A percentile compares a stretch with the other conserved stretches of the same genome.
These are phyloP conservation scores for Diadema setosum DNA, from an alignment of 35 echinoderm and acorn worm species.

Conservation along the genomic window DNA sequence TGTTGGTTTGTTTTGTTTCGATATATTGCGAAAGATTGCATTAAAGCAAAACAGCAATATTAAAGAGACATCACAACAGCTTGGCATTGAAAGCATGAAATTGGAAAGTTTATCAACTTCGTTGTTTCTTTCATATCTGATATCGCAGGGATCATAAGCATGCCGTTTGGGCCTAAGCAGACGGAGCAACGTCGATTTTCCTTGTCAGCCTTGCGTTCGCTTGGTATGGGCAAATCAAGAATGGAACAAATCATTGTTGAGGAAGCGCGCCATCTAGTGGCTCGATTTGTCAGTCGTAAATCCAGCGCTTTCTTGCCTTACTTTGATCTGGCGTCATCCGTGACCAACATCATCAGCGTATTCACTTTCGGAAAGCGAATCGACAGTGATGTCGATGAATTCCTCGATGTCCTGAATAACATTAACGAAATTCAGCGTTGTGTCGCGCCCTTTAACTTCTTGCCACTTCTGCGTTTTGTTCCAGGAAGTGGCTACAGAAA, in stretches of 20 bases:
- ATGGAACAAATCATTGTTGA: conserved; percentile 30
- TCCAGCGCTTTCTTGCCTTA: neutral
- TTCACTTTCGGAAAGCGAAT: conserved; percentile 44
- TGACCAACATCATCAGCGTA: conserved; percentile 9
- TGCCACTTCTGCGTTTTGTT: conserved; percentile 14
- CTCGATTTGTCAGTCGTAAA: neutral
- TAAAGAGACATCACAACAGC: too few species aligned
- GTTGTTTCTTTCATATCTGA: too few species aligned
- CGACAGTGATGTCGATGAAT: conserved; percentile 27
- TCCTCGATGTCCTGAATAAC: conserved; percentile 15
- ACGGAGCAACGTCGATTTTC: conserved; percentile 37
- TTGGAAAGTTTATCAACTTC: too few species aligned
- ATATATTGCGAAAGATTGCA: too few species aligned
- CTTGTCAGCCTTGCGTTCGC: neutral
- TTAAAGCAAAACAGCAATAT: too few species aligned
- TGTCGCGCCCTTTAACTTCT: conserved; percentile 10
- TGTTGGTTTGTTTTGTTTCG: too few species aligned
- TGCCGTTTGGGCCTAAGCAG: neutral
- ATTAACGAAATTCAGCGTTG: neutral
- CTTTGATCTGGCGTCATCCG: neutral
- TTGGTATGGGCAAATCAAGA: conserved; percentile 47
- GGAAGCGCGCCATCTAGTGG: neutral
- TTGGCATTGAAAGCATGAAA: too few species aligned
- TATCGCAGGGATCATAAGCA: too few species aligned
- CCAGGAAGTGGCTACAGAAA: neutral